Evolutionary conservation across 1,140 invertebrate genomes (phyloP), one percentile per base, ranked within the genome.

Genomic region (Drosophila kurseongensis): DNA sequence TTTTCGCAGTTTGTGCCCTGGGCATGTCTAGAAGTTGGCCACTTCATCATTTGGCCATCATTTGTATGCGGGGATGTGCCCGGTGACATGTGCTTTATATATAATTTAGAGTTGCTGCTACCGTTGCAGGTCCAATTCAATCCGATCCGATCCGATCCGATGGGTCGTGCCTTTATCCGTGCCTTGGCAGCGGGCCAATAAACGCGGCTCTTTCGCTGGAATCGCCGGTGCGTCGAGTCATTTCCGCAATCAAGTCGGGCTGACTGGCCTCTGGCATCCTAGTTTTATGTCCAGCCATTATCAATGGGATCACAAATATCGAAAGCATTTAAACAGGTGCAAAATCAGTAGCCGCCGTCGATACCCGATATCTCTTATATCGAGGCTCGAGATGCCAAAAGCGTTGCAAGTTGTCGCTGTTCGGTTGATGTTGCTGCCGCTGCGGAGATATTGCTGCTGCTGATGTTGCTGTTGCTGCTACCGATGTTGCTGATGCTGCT

Each of bases 51-150:
- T 60, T 74, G 59, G 40, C 52, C 44, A 56, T 75, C 68, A 91
- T 91, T 91, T 81, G 80, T 91, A 91, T 91, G 88, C 88, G 67
- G 68, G 66, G 68, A 79, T 88, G 88, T 84, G 83, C 54, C 61
- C 71, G 71, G 54, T 91, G 88, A 91, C 89, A 91, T 91, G 89
- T 91, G 88, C 88, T 91, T 91, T 88, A 91, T 91, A 86, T 91
- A 91, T 91, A 91, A 91, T 91, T 91, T 91, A 91, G 88, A 80
- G 78, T 91, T 75, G 29, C 52, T 54, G 68, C 75, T 67, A 78
- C 75, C 61, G 69, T 71, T 86, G 83, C 83, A 79, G 66, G 66
- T 86, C 74, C 71, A 58, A 61, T 76, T 42, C 54, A 14, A 76
- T 63, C 16, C 56, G 40, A 63, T 58, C 32, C 42, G 23, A 60